Evolutionary conservation across 2,888 invertebrate species (phyloP).

Genomic region (Automeris io): DNA sequence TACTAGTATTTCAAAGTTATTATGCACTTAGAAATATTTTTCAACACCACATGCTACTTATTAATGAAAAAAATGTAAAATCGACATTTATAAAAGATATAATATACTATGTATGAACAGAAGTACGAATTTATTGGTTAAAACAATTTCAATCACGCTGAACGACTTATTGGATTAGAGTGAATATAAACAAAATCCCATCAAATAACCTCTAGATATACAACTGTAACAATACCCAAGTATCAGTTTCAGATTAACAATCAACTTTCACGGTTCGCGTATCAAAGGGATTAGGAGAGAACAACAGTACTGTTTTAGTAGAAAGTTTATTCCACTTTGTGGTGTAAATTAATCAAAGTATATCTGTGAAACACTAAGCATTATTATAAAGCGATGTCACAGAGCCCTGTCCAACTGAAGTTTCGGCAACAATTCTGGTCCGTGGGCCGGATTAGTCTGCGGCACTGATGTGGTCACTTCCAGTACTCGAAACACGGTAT

Average conservation of each 20-base stretch:
- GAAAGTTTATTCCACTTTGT: slow-evolving; percentile 60
- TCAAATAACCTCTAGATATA: slow-evolving; percentile 31
- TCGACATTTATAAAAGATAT: too few species aligned
- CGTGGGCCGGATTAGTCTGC: slow-evolving; percentile 64
- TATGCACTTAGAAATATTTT: too few species aligned
- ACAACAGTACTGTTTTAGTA: slow-evolving; percentile 63
- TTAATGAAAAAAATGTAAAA: too few species aligned
- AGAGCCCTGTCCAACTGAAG: slow-evolving; percentile 45
- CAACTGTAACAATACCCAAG: slow-evolving; percentile 37
- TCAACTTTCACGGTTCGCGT: slow-evolving; percentile 48
- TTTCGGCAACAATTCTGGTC: slow-evolving; percentile 56
- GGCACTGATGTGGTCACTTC: slow-evolving; percentile 60
- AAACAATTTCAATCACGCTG: slow-evolving; percentile 37
- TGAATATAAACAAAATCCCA: slow-evolving; percentile 32
- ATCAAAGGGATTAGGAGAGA: slow-evolving; percentile 51
- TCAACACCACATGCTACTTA: too few species aligned
- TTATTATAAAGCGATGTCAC: slow-evolving; percentile 56
- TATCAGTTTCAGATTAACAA: slow-evolving; percentile 55
- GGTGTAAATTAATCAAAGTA: slow-evolving; percentile 70
- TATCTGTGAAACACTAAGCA: slow-evolving; percentile 35
- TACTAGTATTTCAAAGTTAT: too few species aligned
- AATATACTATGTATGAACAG: too few species aligned
- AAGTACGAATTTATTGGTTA: slow-evolving; percentile 30
- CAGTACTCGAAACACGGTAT: slow-evolving; percentile 69
- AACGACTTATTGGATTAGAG: slow-evolving; percentile 43